These are phyloP conservation scores for Diglossa brunneiventris DNA, from an alignment of 2,113 vertebrate genomes.

Conservation along the genomic window DNA sequence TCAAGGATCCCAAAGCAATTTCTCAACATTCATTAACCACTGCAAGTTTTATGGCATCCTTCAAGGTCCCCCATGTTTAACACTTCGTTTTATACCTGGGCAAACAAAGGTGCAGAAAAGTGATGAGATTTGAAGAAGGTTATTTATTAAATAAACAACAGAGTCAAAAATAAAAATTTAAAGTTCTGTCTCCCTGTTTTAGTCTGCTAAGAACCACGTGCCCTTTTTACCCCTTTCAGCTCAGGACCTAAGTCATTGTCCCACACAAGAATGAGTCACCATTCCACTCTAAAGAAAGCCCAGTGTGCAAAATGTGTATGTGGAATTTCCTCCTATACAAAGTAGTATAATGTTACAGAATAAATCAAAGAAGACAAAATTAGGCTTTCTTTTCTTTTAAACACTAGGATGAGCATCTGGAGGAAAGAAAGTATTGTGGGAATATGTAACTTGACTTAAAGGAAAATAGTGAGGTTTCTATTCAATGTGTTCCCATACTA, in stretches of 20 bases:
- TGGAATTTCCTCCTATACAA: constrained; percentile 62
- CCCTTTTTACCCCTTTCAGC: background rate
- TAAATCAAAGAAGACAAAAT: constrained; percentile 19
- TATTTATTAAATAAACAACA: background rate
- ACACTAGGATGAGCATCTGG: background rate
- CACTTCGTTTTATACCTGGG: background rate
- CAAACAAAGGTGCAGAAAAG: constrained; percentile 17
- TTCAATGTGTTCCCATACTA: background rate
- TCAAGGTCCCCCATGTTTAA: background rate
- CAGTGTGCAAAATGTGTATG: background rate
- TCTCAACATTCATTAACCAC: background rate
- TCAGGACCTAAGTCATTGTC: background rate
- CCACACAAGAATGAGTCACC: constrained; percentile 16
- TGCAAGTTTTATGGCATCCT: background rate
- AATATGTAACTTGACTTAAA: background rate
- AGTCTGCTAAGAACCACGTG: background rate
- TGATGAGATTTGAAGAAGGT: background rate
- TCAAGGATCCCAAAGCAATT: background rate
- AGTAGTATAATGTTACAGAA: constrained; percentile 8
- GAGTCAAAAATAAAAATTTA: background rate
- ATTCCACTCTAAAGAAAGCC: background rate
- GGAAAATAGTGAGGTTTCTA: background rate
- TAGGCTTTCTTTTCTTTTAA: constrained; percentile 16
- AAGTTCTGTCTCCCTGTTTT: background rate
- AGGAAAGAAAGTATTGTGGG: constrained; percentile 16